These are phyloP conservation scores for Crotalus viridis DNA, from an alignment of 2,113 vertebrate genomes.

Conservation along the genomic window DNA sequence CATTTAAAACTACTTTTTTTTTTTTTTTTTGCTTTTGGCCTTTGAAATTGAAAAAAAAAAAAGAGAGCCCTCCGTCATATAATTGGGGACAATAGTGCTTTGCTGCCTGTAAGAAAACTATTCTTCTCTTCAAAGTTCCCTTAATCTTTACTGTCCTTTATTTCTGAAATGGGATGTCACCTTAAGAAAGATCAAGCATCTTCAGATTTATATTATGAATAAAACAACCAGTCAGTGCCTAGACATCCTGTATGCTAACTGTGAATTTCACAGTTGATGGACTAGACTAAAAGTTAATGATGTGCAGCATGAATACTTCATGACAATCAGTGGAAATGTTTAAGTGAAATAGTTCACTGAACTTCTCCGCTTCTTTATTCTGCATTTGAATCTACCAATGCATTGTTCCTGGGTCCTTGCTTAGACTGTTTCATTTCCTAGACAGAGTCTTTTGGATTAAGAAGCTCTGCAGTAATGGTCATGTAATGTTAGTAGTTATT, in stretches of 20 bases:
- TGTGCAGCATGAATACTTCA: background rate
- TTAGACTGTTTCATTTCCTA: background rate
- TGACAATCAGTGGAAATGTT: constrained; percentile 25
- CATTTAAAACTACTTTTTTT: background rate
- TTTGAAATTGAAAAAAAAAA: background rate
- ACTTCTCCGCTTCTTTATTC: background rate
- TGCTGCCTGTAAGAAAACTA: background rate
- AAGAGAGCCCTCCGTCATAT: background rate
- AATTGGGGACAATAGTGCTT: background rate
- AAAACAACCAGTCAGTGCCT: constrained; percentile 24
- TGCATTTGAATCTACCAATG: background rate
- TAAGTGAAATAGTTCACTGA: background rate
- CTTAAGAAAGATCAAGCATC: background rate
- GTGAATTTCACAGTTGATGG: constrained; percentile 19
- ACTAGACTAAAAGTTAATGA: constrained; percentile 6
- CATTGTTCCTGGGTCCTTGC: background rate
- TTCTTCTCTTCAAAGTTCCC: constrained; percentile 8
- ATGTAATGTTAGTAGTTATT: background rate
- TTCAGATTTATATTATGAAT: constrained; percentile 6
- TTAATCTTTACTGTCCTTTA: constrained; percentile 10
- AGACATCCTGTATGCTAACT: constrained; percentile 24
- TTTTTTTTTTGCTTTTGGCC: constrained; percentile 13
- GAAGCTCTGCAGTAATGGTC: background rate
- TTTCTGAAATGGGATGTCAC: background rate
- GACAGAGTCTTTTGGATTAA: background rate